Percentiles rank a stretch among this genome's conserved stretches.
Evolutionary conservation across 1,140 invertebrate genomes (phyloP).

Genomic region (Hylaeus volcanicus): DNA sequence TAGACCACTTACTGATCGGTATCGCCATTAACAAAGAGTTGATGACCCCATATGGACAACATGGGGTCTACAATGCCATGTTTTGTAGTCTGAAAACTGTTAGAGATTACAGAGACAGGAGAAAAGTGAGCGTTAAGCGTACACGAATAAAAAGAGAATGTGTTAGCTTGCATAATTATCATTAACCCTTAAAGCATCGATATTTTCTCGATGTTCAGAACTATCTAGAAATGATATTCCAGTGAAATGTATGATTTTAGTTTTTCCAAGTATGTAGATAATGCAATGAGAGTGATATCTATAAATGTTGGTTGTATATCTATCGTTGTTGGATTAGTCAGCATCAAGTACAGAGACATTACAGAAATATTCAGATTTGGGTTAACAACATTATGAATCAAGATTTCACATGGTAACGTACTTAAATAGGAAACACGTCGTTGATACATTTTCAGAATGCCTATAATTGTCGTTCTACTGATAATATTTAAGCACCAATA

Average conservation of each 20-base stretch:
- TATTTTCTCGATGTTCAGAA: too few relatives aligned
- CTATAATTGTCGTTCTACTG: background rate
- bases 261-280: background rate
- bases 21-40: slow-evolving; percentile 97
- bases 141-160: slow-evolving; percentile 59
- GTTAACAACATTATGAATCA: background rate
- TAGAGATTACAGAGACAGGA: slow-evolving; percentile 79
- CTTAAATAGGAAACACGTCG: background rate
- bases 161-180: slow-evolving; percentile 48
- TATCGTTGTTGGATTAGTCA: slow-evolving; percentile 8
- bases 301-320: slow-evolving; percentile 37
- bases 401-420: background rate
- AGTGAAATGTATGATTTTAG: background rate
- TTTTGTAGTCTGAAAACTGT: slow-evolving; percentile 97
- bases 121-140: slow-evolving; percentile 68
- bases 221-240: background rate
- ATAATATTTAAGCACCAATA: background rate
- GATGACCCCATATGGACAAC: slow-evolving; percentile 98
- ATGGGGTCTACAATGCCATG: slow-evolving; percentile 97
- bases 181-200: slow-evolving; percentile 60
- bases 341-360: background rate
- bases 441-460: background rate
- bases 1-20: slow-evolving; percentile 93
- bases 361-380: slow-evolving; percentile 1
- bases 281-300: background rate